Base-by-base conservation (phyloP, 2,888 invertebrate genomes). In the Diaprepes abbreviatus region DNA sequence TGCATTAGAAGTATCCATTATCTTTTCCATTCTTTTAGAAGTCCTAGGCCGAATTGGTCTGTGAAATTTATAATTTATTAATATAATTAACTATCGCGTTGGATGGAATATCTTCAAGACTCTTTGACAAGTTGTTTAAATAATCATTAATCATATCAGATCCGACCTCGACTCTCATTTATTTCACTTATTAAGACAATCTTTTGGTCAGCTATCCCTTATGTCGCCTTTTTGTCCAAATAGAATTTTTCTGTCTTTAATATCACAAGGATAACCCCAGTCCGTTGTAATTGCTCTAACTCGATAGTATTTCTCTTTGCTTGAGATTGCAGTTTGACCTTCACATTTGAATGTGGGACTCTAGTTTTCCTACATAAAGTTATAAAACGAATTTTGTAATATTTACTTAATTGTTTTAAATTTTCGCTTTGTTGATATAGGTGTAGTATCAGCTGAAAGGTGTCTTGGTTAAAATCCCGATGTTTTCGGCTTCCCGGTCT, bases 21-120 rank as follows among this genome's bases (percentile, higher is more conserved):
- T 33, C 9, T 36, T 33, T n/a, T 36, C 35, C 3, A 14, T 36
- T 36, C 35, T 35, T 19, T 55, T 55, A 14, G 9, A 33, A 33
- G 5, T 54, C 33, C 31, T 43, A 43, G 67, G 59, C 72, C 73
- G 14, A 70, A 71, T 57, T 73, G 72, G 43, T 72, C 69, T 7
- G 66, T 70, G 36, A 74, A 69, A 48, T 72, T 72, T 12, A 71
- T 73, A 36, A n/a, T n/a, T n/a, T n/a, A n/a, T 73, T 71, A 31
- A 70, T 72, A 50, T 74, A 72, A 50, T 73, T 71, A 19, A 72
- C 45, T 59, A 66, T 19, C 9, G 45, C 55, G 28, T 14, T 1
- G 16, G 60, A 55, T 28, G 48, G 21, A 17, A 65, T 65, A 67
- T 65, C 62, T 40, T 57, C 36, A 12, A 69, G 50, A 63, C 12